Conservation (phyloP, 92 coral and sea anemone genomes). For the Epizoanthus ramosus region DNA sequence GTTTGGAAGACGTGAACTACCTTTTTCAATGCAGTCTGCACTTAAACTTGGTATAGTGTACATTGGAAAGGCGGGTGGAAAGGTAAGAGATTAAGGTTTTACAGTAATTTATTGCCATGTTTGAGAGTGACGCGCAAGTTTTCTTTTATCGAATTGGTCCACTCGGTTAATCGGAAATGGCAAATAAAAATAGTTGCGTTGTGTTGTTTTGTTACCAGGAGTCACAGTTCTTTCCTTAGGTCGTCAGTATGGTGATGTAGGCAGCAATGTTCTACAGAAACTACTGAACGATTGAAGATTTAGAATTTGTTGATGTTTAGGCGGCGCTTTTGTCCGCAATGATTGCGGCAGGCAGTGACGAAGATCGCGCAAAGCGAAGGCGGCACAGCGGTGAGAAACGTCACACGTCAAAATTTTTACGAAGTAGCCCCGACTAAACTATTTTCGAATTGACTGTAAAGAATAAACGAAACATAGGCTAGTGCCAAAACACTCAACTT, state of each 20-base stretch:
- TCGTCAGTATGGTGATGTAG: not conserved
- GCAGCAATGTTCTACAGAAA: not conserved
- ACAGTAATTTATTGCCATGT: constrained; percentile 5
- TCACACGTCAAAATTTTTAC: not conserved
- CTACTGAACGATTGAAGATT: not conserved
- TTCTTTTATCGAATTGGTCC: not conserved
- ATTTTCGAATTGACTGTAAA: not conserved
- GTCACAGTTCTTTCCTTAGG: not conserved
- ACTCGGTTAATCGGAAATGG: constrained; percentile 3
- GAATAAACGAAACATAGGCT: no score
- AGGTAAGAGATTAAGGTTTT: constrained; percentile 56
- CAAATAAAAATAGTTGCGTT: not conserved
- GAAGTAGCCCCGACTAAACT: not conserved
- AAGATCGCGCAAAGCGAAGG: constrained; percentile 5
- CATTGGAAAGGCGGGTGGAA: constrained; percentile 94
- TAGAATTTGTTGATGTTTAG: not conserved
- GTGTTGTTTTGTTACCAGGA: constrained; percentile 7
- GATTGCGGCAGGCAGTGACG: not conserved
- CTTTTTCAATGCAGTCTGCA: constrained; percentile 72
- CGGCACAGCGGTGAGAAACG: not conserved
- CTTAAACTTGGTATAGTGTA: constrained; percentile 86
- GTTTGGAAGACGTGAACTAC: not conserved
- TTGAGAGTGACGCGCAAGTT: constrained; percentile 38
- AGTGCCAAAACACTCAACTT: no score
- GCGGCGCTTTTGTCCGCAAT: not conserved